These are phyloP conservation scores for Perithous albicinctus DNA, from an alignment of 2,888 invertebrate genomes.

Conservation along the genomic window DNA sequence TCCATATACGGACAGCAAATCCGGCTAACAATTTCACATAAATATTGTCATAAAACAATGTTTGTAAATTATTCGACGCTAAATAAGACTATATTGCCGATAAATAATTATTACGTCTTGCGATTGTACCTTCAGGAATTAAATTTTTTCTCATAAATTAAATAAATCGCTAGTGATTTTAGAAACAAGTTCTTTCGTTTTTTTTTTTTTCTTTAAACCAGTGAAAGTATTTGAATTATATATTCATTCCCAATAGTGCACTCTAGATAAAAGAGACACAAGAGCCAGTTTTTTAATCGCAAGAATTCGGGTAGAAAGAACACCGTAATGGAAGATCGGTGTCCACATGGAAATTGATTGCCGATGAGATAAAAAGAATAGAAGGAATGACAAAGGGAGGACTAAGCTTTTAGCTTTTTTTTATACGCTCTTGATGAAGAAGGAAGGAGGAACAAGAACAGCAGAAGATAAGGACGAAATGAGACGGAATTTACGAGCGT, in stretches of 20 bases:
- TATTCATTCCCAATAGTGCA: not conserved
- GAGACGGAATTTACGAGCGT: slow-evolving; percentile 65
- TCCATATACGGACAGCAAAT: no score
- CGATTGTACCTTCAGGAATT: no score
- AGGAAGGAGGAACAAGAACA: slow-evolving; percentile 11
- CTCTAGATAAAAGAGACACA: not conserved
- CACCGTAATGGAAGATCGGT: slow-evolving; percentile 64
- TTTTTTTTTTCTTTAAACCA: no score
- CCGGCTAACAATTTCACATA: no score
- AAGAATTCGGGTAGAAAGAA: slow-evolving; percentile 45
- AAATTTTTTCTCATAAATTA: no score
- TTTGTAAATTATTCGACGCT: no score
- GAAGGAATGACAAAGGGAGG: slow-evolving; percentile 56
- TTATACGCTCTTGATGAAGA: not conserved
- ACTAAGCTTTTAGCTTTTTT: slow-evolving; percentile 24
- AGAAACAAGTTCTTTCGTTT: no score
- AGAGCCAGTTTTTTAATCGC: slow-evolving; percentile 39
- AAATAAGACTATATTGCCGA: no score
- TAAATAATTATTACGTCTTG: no score
- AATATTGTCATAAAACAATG: no score
- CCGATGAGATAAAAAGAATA: slow-evolving; percentile 39
- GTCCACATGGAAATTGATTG: slow-evolving; percentile 62
- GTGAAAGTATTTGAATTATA: not conserved
- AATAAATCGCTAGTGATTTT: no score
- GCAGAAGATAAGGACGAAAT: slow-evolving; percentile 39